Evolutionary conservation across 37 sponge, comb jelly and placozoan species (phyloP).

Genomic region (Oopsacas minuta): DNA sequence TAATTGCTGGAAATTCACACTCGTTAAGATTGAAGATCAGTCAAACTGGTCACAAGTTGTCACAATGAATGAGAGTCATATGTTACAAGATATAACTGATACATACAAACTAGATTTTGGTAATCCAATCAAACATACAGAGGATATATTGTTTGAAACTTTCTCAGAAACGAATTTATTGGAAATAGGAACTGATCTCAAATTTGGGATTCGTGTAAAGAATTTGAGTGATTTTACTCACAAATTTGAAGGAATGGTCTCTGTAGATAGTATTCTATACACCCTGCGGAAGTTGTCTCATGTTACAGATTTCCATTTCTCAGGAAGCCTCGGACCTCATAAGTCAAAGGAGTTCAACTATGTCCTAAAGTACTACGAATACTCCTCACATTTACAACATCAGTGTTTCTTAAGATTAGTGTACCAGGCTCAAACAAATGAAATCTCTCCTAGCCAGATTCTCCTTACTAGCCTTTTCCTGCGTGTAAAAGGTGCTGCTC

Average conservation of each 20-base stretch:
- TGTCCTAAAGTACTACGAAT: neutral
- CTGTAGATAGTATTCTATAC: neutral
- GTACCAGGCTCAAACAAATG: neutral
- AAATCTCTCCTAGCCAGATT: neutral
- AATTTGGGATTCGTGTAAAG: neutral
- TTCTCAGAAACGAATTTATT: neutral
- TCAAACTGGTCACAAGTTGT: neutral
- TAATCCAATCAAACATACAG: neutral
- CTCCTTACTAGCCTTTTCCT: neutral
- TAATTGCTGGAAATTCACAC: constrained; percentile 7
- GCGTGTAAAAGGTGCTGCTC: neutral
- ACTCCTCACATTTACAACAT: neutral
- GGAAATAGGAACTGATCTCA: neutral
- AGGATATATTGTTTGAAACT: neutral
- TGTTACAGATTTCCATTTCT: neutral
- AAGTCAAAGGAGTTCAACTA: neutral
- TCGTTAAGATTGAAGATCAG: neutral
- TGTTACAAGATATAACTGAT: neutral
- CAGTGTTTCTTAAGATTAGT: neutral
- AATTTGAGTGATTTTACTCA: neutral
- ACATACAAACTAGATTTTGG: neutral
- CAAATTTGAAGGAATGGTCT: neutral
- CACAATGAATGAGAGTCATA: neutral
- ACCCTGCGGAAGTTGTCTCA: neutral
- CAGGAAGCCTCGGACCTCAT: neutral